Evolutionary conservation across 2,113 vertebrate genomes (phyloP), one percentile per base, ranked within the genome.

Genomic region (Carettochelys insculpta): DNA sequence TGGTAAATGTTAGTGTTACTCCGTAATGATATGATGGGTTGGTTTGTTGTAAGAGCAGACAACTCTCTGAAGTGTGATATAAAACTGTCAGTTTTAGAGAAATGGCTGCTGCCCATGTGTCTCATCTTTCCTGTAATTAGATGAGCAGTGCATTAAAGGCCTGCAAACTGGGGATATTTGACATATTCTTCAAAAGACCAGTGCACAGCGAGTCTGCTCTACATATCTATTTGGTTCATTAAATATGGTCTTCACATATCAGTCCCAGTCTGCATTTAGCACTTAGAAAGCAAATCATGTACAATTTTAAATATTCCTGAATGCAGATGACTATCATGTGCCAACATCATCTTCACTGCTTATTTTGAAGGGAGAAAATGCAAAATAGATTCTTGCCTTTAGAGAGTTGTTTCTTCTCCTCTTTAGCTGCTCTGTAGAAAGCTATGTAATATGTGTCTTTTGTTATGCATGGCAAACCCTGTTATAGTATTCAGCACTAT

Each of bases 1-100:
- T 95, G 96, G 95, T 96, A 94, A 96, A 95, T 20, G 41, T 22
- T 47, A 14, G 45, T 45, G 14, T 45, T 47, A n/a, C 34, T 43
- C 50, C 22, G 45, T 92, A 82, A 79, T 94, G 43, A 43, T 82
- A 82, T 0, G 38, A 38, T 29, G 93, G 29, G 38, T 68, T 61
- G 48, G 61, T 90, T 95, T 78, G 29, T 80, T 90, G 88, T 27
- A 77, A 5, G 43, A 47, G 11, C 47, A 48, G 41, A 45, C 11
- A 47, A 71, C 31, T 73, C 47, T 43, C 25, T 91, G 22, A 53
- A 34, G 2, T 31, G 0, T 2, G 0, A 73, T 51, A 54, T n/a
- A 22, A 34, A 3, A 0, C 52, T 25, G 31, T 2, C 2, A 13
- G 75, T 0, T 77, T 1, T 0, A 2, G 80, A 53, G 54, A 56